Evolutionary conservation across 2,797 vertebrate genomes (phyloP).

Genomic region (Acrocephalus scirpaceus): DNA sequence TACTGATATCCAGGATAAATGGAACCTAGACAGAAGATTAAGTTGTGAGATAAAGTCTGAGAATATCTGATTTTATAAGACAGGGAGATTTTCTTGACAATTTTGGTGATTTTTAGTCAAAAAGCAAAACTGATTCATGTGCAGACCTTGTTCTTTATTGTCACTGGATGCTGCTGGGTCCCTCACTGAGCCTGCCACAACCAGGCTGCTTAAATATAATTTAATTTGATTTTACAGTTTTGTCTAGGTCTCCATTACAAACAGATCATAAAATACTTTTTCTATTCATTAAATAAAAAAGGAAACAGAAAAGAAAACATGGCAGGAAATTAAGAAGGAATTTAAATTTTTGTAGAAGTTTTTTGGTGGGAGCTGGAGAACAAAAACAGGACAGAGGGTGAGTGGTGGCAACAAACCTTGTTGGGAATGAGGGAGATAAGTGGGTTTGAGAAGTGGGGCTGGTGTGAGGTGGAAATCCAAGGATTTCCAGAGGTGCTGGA

Average conservation of each 20-base stretch:
- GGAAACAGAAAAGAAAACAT: not conserved
- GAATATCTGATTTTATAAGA: constrained; percentile 11
- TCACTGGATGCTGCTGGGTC: not conserved
- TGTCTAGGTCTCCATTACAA: not conserved
- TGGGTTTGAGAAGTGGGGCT: not conserved
- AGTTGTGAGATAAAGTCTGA: not conserved
- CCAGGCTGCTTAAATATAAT: not conserved
- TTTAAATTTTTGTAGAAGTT: accelerated
- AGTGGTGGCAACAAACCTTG: not conserved
- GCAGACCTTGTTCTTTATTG: not conserved
- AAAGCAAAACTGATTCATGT: not conserved
- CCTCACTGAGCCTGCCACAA: not conserved
- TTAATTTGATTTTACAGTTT: not conserved
- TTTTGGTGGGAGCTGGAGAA: not conserved
- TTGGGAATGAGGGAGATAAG: accelerated
- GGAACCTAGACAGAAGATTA: not conserved
- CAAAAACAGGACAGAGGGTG: no score
- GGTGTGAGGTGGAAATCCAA: not conserved
- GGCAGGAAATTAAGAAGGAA: not conserved
- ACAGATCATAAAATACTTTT: not conserved
- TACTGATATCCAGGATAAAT: not conserved
- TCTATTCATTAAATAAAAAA: not conserved
- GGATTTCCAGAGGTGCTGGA: not conserved
- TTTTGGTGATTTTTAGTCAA: not conserved
- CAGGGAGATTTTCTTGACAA: not conserved